Conservation (phyloP, 2,888 invertebrate species). For the Drosophila mayaguana region DNA sequence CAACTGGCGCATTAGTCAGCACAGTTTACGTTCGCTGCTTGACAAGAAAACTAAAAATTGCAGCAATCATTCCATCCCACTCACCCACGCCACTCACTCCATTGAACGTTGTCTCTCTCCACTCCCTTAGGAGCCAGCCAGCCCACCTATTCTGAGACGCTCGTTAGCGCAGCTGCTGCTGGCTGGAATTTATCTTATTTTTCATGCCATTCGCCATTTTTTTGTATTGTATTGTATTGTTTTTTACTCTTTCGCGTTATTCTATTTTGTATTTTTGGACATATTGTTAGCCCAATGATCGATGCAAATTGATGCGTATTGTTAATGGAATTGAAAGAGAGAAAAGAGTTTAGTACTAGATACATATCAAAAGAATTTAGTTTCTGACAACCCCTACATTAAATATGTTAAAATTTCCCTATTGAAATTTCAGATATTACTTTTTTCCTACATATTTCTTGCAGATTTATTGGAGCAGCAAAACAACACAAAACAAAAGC, state of each 20-base stretch:
- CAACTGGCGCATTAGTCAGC: slow-evolving; percentile 48
- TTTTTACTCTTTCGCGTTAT: slow-evolving; percentile 22
- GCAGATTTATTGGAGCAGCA: slow-evolving; percentile 48
- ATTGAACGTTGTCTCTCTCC: slow-evolving; percentile 2
- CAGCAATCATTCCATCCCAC: slow-evolving; percentile 21
- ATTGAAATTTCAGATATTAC: not conserved
- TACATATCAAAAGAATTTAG: not conserved
- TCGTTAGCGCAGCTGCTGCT: slow-evolving; percentile 78
- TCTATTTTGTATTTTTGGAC: slow-evolving; percentile 59
- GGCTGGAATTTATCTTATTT: slow-evolving; percentile 74
- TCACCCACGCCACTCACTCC: not conserved
- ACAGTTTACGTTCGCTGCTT: slow-evolving; percentile 26
- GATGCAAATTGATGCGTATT: slow-evolving; percentile 78
- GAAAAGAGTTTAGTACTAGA: slow-evolving; percentile 1
- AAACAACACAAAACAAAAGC: not conserved
- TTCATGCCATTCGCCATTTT: slow-evolving; percentile 55
- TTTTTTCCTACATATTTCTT: slow-evolving; percentile 7
- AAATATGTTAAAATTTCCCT: slow-evolving; percentile 3
- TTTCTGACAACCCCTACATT: not conserved
- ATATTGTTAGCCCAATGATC: slow-evolving; percentile 75
- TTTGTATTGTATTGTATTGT: slow-evolving; percentile 30
- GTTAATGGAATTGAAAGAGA: slow-evolving; percentile 56
- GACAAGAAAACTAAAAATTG: slow-evolving; percentile 45
- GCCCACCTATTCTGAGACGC: slow-evolving; percentile 52
- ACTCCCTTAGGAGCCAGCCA: slow-evolving; percentile 4